Base-by-base conservation (phyloP, 2,113 vertebrate species). In the Notarius lentiginosus region DNA sequence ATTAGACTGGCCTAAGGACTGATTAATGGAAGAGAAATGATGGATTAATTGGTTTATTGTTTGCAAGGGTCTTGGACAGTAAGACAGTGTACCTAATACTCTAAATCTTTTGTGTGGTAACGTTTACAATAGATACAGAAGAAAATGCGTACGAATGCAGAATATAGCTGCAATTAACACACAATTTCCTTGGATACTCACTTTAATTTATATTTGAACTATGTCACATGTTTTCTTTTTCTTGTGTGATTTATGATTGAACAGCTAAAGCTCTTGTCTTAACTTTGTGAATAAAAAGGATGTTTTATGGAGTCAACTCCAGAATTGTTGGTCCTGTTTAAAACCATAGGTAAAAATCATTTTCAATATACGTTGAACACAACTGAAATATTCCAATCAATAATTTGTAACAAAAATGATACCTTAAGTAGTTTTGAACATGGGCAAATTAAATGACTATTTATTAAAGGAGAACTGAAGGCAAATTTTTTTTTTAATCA, bases 281-380 rank as follows among this genome's bases (percentile, higher is more conserved):
- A n/a, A 8, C 22, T 73, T 75, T 84, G 68, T 61, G 66, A 84
- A 84, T 72, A 70, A 76, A 49, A 75, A 34, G 15, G 0, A 34
- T 41, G 15, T 18, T 7, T 41, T 72, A 41, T 41, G 18, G 68
- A 70, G 14, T 49, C 14, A 17, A 17, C 27, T 30, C 30, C 30
- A 70, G 27, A 20, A 47, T 49, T 8, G 8, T 22, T 73, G 8
- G 4, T 20, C 5, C 9, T 12, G 20, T 49, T 11, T 49, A 70
- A 34, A 2, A 20, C 2, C 41, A 68, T 68, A 4, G 14, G n/a
- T 12, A 56, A 56, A 56, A 56, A 41, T 41, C 0, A 41, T 41
- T 41, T 41, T 41, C 41, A 41, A 41, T 41, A 41, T 41, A 41
- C 41, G 41, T 41, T 41, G 41, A 41, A 12, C 60, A 18, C 17